Conservation (phyloP, 2,797 vertebrate species). For the Sebastes miniatus region DNA sequence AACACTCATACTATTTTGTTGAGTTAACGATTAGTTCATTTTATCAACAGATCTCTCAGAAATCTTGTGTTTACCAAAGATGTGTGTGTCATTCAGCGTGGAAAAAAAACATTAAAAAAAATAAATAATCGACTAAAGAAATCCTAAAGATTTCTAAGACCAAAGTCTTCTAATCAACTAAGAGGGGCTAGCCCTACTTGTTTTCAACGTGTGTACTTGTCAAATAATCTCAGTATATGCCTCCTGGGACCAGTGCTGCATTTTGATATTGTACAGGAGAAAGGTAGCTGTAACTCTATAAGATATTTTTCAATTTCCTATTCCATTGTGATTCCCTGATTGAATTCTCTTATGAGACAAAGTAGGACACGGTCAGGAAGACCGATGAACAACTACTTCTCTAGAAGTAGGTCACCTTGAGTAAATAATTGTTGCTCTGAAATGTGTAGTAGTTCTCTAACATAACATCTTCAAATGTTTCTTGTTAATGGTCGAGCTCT, state of each 20-base stretch:
- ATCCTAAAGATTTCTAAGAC: background rate
- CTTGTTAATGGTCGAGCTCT: background rate
- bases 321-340: background rate
- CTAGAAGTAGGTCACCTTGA: background rate
- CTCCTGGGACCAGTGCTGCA: background rate
- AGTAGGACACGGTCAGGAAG: background rate
- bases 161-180: background rate
- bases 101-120: background rate
- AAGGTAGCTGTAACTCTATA: background rate
- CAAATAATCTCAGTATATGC: background rate
- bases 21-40: too few species aligned
- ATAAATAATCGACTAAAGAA: background rate
- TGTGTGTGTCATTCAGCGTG: background rate
- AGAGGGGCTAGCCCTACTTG: background rate
- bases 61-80: background rate
- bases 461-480: background rate
- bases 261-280: background rate
- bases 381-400: background rate
- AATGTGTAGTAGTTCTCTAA: background rate
- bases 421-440: background rate
- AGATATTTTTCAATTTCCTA: background rate
- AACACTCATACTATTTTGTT: too few species aligned
- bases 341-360: background rate
- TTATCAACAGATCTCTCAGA: background rate
- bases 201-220: background rate